Evolutionary conservation across 2,888 invertebrate genomes (phyloP), one percentile per base, ranked within the genome.

Genomic region (Leptodirus hochenwartii): DNA sequence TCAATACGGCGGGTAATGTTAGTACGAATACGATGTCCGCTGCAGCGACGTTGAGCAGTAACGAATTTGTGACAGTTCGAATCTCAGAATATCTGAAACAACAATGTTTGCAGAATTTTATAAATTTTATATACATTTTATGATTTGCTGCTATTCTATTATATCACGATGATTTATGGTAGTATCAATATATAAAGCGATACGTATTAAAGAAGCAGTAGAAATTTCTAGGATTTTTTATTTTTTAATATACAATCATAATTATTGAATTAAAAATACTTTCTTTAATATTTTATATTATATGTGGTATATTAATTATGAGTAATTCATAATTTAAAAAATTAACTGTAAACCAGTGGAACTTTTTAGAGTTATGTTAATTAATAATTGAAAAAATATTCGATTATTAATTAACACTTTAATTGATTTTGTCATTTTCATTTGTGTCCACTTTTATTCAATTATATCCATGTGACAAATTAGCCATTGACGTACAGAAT

Each of bases 11-110:
- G 3, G 66, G 65, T 37, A 64, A 61, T 22, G 64, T 62, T 15
- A 59, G 38, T 13, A 62, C 59, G 42, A 66, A 65, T 27, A 66
- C 45, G 34, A 74, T 51, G 52, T 77, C 77, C 13, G 75, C 65
- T 34, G 69, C 67, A 9, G 74, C 72, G 42, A 66, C 49, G 47
- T 66, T 66, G 38, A 64, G 54, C 30, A 66, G 54, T 46, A 64
- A 64, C 40, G 61, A 59, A 44, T 65, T 66, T 36, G 63, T 63
- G 34, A 66, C 64, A 17, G 65, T 64, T 41, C 59, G 50, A 57
- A 64, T 61, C 41, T 63, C 62, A 22, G 59, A 51, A 36, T 43
- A 50, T 38, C 53, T 54, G 42, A 17, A 47, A 46, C 29, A 33
- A 29, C 26, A 5, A 17, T 15, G 15, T 15, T n/a, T 8, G 20